phyloP scores from a whole-genome alignment of 2,113 vertebrate species.

The Lycaon pictus region DNA sequence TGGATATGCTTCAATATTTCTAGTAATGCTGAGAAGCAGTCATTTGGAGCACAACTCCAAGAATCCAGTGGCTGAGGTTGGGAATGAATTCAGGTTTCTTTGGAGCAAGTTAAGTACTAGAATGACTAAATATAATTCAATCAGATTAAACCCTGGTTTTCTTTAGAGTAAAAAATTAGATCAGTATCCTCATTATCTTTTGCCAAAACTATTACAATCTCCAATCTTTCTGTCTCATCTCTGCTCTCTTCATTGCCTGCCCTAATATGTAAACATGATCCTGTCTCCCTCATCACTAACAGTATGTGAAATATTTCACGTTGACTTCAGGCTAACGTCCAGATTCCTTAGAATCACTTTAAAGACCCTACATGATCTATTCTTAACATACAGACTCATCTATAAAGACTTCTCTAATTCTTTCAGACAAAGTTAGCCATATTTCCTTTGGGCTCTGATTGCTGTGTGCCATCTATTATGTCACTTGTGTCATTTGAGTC shows the following conservation, averaged over 20 bases:
- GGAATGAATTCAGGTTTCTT: background rate
- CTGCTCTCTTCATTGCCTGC: background rate
- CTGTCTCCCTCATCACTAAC: background rate
- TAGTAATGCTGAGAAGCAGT: background rate
- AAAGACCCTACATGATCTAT: background rate
- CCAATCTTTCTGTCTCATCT: background rate
- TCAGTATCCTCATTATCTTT: background rate
- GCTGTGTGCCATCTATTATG: background rate
- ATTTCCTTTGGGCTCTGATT: background rate
- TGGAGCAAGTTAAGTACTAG: background rate
- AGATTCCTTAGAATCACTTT: constrained; percentile 2
- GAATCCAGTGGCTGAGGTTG: background rate
- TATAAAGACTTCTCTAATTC: constrained; percentile 38
- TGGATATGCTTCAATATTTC: background rate
- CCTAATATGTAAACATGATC: background rate
- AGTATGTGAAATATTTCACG: constrained; percentile 23
- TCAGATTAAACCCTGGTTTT: background rate
- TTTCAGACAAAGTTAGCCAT: constrained; percentile 52
- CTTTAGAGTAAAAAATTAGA: background rate
- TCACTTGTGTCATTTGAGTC: constrained; percentile 60
- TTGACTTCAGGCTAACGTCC: constrained; percentile 52
- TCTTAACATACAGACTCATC: constrained; percentile 4
- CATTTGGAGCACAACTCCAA: background rate
- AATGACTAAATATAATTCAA: background rate
- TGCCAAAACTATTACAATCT: background rate